Percentiles rank a stretch among this genome's conserved stretches.
Evolutionary conservation across 2,113 vertebrate species (phyloP).

Genomic region (Hippopotamus amphibius): DNA sequence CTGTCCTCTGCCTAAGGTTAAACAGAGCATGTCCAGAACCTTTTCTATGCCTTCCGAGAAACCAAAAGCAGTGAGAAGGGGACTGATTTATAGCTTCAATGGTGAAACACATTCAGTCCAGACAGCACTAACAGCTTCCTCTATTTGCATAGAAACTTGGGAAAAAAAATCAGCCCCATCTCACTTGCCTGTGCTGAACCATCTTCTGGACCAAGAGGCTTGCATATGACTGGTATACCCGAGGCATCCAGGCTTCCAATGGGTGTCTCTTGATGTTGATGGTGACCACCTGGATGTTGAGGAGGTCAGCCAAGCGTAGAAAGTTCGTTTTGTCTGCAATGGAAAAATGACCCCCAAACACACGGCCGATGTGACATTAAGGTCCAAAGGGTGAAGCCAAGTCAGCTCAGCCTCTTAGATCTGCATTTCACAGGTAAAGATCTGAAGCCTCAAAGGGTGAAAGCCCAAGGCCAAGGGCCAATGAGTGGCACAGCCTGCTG

Average conservation of each 20-base stretch:
- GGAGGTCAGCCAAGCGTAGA: conserved; percentile 93
- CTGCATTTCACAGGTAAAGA: not conserved
- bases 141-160: not conserved
- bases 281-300: conserved; percentile 95
- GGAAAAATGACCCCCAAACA: not conserved
- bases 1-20: not conserved
- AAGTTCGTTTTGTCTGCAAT: conserved; percentile 92
- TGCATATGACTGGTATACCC: conserved; percentile 86
- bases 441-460: not conserved
- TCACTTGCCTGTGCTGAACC: conserved; percentile 91
- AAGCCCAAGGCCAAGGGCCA: not conserved
- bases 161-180: not conserved
- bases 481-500: rapidly evolving
- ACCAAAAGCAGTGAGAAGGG: not conserved
- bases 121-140: not conserved
- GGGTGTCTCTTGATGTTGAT: conserved; percentile 91
- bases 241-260: conserved; percentile 85
- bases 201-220: conserved; percentile 88
- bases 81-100: not conserved
- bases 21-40: not conserved
- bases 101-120: not conserved
- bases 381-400: not conserved
- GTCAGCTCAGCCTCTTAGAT: not conserved
- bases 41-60: not conserved
- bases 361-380: not conserved